A percentile compares a stretch with the other conserved stretches of the same genome.
Evolutionary conservation across 2,888 invertebrate species (phyloP).

Genomic region (Tortricodes alternella): DNA sequence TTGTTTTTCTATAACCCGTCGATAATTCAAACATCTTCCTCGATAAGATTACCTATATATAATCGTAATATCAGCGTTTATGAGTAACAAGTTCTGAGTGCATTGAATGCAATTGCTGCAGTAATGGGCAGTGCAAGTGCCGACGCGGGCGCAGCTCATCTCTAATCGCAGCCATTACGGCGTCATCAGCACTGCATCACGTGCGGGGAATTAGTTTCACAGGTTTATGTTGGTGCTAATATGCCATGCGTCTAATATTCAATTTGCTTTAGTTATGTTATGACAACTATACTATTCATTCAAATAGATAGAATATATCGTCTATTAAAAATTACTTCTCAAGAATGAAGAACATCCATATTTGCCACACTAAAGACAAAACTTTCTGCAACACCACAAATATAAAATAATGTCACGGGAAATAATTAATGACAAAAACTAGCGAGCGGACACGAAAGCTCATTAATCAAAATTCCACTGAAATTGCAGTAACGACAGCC

Average conservation of each 20-base stretch:
- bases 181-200: background rate
- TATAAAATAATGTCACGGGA: constrained; percentile 5
- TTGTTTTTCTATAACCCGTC: too few relatives aligned
- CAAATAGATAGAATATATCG: too few relatives aligned
- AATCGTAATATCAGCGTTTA: background rate
- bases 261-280: too few relatives aligned
- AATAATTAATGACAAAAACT: constrained; percentile 14
- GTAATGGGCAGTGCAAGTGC: constrained; percentile 9
- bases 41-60: background rate
- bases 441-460: constrained; percentile 16
- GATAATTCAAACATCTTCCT: background rate
- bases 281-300: too few relatives aligned
- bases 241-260: background rate
- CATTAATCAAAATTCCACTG: constrained; percentile 23
- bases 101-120: constrained; percentile 10
- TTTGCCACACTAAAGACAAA: background rate
- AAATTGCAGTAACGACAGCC: constrained; percentile 9
- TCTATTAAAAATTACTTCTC: background rate
- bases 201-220: background rate
- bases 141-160: constrained; percentile 4
- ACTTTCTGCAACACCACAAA: background rate
- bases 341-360: background rate
- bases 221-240: constrained; percentile 11
- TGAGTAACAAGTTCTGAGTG: background rate
- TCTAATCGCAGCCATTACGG: constrained; percentile 12